Evolutionary conservation across 2,797 vertebrate species (phyloP).

Genomic region (Taeniopygia guttata): DNA sequence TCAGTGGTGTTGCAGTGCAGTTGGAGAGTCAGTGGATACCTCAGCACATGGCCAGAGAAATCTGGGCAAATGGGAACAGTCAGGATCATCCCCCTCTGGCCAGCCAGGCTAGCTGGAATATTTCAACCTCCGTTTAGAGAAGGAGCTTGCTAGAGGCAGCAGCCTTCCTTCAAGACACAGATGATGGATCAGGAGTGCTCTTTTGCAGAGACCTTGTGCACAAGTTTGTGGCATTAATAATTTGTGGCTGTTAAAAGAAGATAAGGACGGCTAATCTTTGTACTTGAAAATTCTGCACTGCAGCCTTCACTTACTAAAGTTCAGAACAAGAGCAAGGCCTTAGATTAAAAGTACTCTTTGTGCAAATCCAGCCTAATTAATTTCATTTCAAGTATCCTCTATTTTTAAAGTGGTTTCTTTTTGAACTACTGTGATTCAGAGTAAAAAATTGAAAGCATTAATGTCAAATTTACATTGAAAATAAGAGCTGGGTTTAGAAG

Average conservation of each 20-base stretch:
- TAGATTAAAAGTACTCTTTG: not conserved
- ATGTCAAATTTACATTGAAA: not conserved
- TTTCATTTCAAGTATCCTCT: not conserved
- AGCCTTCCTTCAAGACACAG: not conserved
- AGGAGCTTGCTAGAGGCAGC: not conserved
- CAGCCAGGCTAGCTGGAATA: not conserved
- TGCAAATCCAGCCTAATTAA: not conserved
- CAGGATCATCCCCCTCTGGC: not conserved
- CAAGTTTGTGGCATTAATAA: not conserved
- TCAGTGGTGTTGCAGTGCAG: not conserved
- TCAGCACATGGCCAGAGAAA: not conserved
- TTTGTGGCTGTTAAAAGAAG: slow-evolving; percentile 5
- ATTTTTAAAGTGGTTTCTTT: not conserved
- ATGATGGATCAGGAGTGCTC: not conserved
- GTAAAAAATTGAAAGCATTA: not conserved
- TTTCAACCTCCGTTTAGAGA: not conserved
- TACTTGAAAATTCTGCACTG: not conserved
- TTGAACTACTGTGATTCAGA: not conserved
- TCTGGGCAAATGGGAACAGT: not conserved
- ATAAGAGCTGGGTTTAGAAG: not conserved
- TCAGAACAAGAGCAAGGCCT: not conserved
- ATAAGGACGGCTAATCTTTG: not conserved
- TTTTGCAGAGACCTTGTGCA: not conserved
- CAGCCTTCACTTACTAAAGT: not conserved
- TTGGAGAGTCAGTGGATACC: not conserved